Evolutionary conservation across 2,113 vertebrate species (phyloP), one percentile per base, ranked within the genome.

Genomic region (Lophura nycthemera): DNA sequence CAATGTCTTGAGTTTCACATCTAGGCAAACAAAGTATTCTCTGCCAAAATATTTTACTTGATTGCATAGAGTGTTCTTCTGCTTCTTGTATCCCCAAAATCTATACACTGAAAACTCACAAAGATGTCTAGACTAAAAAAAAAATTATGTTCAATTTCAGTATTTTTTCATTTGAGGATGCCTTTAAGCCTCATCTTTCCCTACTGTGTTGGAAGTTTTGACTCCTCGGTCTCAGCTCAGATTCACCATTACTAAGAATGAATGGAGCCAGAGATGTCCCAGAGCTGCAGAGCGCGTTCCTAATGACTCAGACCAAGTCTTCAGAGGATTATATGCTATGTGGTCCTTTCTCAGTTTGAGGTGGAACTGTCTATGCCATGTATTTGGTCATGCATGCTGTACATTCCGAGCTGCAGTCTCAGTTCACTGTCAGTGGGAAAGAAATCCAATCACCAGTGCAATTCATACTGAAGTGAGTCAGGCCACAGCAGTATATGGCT

Each of bases 281-380:
- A 66, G 56, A 36, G 67, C 63, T 45, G 27, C n/a, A 60, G 38
- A 48, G 74, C 24, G 40, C 10, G 2, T 45, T 57, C 3, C 83
- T 67, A 27, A n/a, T 43, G 76, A 29, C 60, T 73, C 64, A 32
- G 64, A 50, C 27, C 16, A 54, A 24, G 4, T 64, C 70, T 20
- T 18, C 11, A 32, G 47, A 60, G 60, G 27, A 18, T 36, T 27
- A 6, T 29, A 2, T 4, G 11, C 4, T 3, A 0, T 8, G 32
- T 1, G 74, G 32, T 63, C 24, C 65, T 48, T 71, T 42, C 6
- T 34, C 45, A 56, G n/a, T 70, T 54, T 45, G 65, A 40, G 50
- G 10, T 64, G 27, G 2, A 27, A 47, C 63, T 76, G 32, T 38
- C 50, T 65, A n/a, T 65, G 77, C 34, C 8, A 0, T 15, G 56